A percentile compares a stretch with the other conserved stretches of the same genome.
phyloP scores from a whole-genome alignment of 1,140 invertebrate species.

The Chironomus striatipennis region DNA sequence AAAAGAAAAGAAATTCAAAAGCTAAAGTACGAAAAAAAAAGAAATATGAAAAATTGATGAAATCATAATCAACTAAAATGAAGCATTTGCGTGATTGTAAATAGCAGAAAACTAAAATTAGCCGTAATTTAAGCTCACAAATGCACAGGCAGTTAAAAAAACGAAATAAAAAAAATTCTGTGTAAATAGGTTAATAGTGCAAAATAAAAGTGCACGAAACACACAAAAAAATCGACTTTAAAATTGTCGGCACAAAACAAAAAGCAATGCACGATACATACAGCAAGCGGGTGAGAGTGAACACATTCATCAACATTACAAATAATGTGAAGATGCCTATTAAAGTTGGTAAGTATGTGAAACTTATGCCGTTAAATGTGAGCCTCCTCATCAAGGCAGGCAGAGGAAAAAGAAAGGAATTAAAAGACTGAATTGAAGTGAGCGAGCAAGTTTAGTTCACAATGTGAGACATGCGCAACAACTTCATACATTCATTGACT shows the following conservation, averaged over 20 bases:
- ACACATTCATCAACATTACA: too few relatives aligned
- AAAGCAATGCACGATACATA: background rate
- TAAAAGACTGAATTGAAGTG: background rate
- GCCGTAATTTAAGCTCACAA: background rate
- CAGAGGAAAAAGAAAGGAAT: too few relatives aligned
- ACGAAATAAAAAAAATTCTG: too few relatives aligned
- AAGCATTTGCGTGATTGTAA: constrained; percentile 3
- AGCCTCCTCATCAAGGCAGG: too few relatives aligned
- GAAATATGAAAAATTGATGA: background rate
- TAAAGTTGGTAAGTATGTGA: too few relatives aligned
- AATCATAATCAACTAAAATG: background rate
- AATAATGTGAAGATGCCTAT: too few relatives aligned
- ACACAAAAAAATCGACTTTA: background rate
- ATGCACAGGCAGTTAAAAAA: too few relatives aligned
- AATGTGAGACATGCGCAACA: background rate
- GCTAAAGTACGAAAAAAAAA: background rate
- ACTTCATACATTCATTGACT: background rate
- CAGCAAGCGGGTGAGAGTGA: too few relatives aligned
- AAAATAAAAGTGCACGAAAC: background rate
- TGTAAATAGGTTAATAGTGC: constrained; percentile 7
- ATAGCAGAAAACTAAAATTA: background rate
- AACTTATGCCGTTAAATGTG: too few relatives aligned
- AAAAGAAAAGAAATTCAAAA: background rate
- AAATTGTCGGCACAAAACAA: background rate
- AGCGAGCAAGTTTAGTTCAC: background rate